A percentile compares a stretch with the other conserved stretches of the same genome.
These are phyloP conservation scores for Trypoxylus dichotomus DNA, from an alignment of 1,140 invertebrate genomes.

Conservation along the genomic window DNA sequence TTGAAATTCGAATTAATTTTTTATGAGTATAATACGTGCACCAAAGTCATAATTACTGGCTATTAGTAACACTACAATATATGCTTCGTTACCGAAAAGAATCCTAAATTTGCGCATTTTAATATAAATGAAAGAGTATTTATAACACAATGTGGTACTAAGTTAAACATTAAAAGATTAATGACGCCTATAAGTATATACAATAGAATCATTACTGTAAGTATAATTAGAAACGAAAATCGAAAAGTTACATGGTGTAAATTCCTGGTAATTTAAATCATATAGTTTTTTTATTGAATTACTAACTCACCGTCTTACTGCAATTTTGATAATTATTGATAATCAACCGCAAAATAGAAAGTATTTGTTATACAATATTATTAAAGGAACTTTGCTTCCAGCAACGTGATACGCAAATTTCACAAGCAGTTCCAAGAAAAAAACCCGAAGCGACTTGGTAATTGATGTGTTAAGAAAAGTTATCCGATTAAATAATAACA, in stretches of 20 bases:
- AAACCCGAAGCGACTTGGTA: constrained; percentile 7
- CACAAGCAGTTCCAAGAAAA: neutral
- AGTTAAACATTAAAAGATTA: no score
- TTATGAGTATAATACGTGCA: no score
- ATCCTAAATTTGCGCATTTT: no score
- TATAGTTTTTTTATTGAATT: neutral
- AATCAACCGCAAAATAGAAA: neutral
- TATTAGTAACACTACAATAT: no score
- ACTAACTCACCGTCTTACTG: neutral
- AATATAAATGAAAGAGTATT: no score
- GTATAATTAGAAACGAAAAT: neutral
- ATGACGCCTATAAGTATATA: no score
- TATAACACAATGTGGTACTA: no score
- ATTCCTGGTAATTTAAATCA: neutral
- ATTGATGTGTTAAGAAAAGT: neutral
- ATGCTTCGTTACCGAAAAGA: no score
- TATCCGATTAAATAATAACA: constrained; percentile 9
- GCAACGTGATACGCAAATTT: neutral
- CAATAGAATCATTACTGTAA: no score
- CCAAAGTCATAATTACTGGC: no score
- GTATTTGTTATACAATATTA: constrained; percentile 14
- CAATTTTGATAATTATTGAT: neutral
- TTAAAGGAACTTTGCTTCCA: neutral
- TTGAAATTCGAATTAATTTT: no score
- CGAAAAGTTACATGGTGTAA: neutral